phyloP scores from a whole-genome alignment of 2,888 invertebrate genomes.

The Sympetrum striolatum region DNA sequence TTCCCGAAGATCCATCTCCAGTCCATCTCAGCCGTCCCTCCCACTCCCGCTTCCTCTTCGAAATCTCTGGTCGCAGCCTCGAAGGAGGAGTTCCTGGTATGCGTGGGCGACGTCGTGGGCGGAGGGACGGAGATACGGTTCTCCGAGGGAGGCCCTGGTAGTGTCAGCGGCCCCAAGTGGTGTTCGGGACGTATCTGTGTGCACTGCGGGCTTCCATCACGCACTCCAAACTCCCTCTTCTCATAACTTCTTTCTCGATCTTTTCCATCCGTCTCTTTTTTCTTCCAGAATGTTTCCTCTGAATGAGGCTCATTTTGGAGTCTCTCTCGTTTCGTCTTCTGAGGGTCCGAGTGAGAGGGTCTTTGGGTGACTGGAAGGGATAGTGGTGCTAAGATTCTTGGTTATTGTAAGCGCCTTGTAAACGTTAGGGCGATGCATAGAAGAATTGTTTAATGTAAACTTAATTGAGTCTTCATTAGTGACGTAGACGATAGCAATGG shows the following conservation, averaged over 20 bases:
- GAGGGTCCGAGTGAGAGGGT: too few species aligned
- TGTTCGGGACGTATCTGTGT: not conserved
- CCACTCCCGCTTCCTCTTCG: not conserved
- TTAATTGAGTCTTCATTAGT: too few species aligned
- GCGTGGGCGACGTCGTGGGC: not conserved
- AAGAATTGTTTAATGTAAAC: too few species aligned
- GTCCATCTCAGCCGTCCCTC: not conserved
- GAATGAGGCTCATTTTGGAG: too few species aligned
- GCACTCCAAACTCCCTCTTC: not conserved
- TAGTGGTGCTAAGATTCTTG: too few species aligned
- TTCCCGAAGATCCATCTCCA: not conserved
- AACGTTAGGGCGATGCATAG: too few species aligned
- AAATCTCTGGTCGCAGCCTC: not conserved
- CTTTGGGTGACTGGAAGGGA: too few species aligned
- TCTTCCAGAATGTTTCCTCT: not conserved
- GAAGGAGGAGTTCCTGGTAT: not conserved
- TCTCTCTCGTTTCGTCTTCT: too few species aligned
- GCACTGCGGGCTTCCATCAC: not conserved
- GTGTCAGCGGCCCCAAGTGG: constrained; percentile 5
- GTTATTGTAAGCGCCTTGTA: too few species aligned
- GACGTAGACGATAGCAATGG: too few species aligned
- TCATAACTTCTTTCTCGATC: not conserved
- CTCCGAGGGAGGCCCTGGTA: not conserved
- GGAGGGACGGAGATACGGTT: not conserved
- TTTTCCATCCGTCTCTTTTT: not conserved